Conservation (phyloP, 2,797 vertebrate genomes). For the Zenarchopterus dispar region DNA sequence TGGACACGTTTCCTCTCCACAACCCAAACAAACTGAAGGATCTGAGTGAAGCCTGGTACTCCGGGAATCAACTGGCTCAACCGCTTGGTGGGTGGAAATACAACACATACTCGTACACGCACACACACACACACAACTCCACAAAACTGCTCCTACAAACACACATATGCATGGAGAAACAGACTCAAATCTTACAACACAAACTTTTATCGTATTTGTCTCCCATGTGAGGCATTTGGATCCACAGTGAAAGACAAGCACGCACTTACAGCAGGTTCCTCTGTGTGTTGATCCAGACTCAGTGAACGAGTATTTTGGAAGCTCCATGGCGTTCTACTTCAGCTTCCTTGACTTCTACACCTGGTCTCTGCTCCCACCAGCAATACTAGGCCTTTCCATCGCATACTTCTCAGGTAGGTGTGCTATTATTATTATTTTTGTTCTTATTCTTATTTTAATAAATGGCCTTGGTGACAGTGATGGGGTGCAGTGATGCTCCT, state of each 20-base stretch:
- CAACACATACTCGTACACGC: not conserved
- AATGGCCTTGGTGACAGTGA: no score
- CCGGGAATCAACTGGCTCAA: conserved; percentile 77
- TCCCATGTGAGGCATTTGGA: no score
- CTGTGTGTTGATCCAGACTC: conserved; percentile 66
- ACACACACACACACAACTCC: no score
- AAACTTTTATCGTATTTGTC: no score
- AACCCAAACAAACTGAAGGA: conserved; percentile 65
- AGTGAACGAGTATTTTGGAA: conserved; percentile 83
- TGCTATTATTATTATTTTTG: not conserved
- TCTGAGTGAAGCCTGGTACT: conserved; percentile 80
- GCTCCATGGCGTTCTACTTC: conserved; percentile 83
- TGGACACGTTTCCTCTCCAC: conserved; percentile 78
- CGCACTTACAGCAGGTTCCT: not conserved
- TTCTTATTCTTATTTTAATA: no score
- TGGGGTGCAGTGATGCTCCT: no score
- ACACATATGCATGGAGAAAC: no score
- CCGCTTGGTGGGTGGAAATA: conserved; percentile 78
- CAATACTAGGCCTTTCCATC: conserved; percentile 75
- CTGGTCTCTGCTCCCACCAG: conserved; percentile 81
- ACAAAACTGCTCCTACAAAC: no score
- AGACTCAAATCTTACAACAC: no score
- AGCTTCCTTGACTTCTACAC: conserved; percentile 88
- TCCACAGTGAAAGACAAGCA: not conserved
- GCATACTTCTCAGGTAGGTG: conserved; percentile 71